phyloP scores from a whole-genome alignment of 53 echinoderm and acorn worm genomes.

The Antedon mediterranea region DNA sequence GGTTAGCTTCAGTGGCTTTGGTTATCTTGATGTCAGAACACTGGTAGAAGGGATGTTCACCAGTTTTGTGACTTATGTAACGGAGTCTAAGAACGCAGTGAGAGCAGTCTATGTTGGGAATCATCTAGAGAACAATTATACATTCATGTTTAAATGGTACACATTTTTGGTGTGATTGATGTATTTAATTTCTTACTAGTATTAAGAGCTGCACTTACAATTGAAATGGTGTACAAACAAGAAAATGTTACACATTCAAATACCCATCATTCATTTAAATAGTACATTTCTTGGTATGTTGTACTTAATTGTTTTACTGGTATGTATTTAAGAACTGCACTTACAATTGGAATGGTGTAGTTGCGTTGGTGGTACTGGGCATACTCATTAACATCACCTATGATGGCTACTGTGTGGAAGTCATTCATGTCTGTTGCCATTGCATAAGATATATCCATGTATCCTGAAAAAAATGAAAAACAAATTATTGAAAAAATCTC shows the following conservation, averaged over 20 bases:
- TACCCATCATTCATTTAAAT: no score
- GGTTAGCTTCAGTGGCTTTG: background rate
- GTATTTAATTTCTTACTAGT: no score
- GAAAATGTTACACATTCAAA: no score
- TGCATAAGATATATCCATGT: constrained; percentile 62
- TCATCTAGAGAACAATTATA: constrained; percentile 16
- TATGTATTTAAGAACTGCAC: no score
- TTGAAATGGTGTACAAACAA: constrained; percentile 62
- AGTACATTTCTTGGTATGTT: no score
- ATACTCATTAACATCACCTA: constrained; percentile 53
- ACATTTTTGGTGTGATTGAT: no score
- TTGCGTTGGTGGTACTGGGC: constrained; percentile 51
- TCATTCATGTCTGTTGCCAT: constrained; percentile 12
- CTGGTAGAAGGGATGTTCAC: constrained; percentile 54
- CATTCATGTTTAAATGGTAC: no score
- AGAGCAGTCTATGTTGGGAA: constrained; percentile 48
- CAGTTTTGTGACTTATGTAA: constrained; percentile 54
- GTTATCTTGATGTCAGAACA: constrained; percentile 47
- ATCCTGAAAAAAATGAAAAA: constrained; percentile 26
- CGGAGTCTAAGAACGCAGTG: constrained; percentile 64
- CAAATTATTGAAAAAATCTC: no score
- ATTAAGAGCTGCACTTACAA: no score
- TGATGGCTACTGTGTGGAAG: constrained; percentile 22
- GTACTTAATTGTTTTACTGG: no score
- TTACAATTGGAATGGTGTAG: constrained; percentile 73